Base-by-base conservation (phyloP, 2,888 invertebrate genomes). In the Pseudanteris insignis region DNA sequence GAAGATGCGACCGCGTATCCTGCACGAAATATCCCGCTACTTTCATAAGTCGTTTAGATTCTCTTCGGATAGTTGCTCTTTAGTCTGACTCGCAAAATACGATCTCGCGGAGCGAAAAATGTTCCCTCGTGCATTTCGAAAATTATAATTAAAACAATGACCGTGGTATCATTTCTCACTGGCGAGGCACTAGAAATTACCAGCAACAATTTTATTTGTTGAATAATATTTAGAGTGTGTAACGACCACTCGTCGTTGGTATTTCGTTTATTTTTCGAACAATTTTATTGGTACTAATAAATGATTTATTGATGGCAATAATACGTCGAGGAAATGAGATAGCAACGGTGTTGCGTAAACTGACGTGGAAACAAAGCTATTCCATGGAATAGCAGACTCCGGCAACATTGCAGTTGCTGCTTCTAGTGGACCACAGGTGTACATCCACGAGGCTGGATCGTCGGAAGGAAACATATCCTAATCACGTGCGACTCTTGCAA, bases 381-480 rank as follows among this genome's bases (percentile, higher is more conserved):
- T 41, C 51, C 33, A 43, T 57, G 47, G 51, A 62, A 57, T 57
- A 57, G 30, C 62, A 46, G 34, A 46, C 57, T 41, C 44, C 37
- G 30, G 57, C 62, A 32, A 47, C 46, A 57, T 53, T 57, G 57
- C 51, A 34, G 55, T 57, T 28, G 51, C 62, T 57, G 55, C 57
- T 41, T 41, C 62, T 51, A 62, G 62, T 62, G 62, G 62, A 62
- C 57, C 62, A 41, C 62, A 62, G 62, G 62, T 62, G 62, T 63
- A 63, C 62, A 58, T 63, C 58, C 58, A 48, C 34, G 38, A 44
- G 50, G 50, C 36, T 58, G 53, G 47, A 53, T 63, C 57, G 57
- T 57, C 62, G 53, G 62, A 63, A 60, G 57, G 43, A 62, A 68
- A 66, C 55, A 61, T 66, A 70, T 68, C 67, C 68, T 67, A 67